phyloP scores from a whole-genome alignment of 2,888 invertebrate species.

The Temnothorax rugatulus region DNA sequence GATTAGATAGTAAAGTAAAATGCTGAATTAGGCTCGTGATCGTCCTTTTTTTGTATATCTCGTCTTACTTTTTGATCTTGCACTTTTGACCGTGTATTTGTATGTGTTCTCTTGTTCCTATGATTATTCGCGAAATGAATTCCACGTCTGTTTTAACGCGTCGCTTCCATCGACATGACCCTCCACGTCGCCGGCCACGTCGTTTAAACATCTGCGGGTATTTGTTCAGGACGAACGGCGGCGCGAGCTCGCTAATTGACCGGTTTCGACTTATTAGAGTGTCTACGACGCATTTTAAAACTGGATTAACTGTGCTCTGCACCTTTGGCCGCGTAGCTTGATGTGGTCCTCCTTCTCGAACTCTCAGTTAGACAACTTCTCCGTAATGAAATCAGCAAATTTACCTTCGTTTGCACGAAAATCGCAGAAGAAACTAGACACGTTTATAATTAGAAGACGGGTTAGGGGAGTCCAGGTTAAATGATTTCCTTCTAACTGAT shows the following conservation, averaged over 20 bases:
- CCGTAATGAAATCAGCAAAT: constrained; percentile 75
- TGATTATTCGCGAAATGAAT: constrained; percentile 44
- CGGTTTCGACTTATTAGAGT: constrained; percentile 83
- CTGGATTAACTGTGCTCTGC: constrained; percentile 68
- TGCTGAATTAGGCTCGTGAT: not conserved
- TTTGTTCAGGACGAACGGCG: constrained; percentile 81
- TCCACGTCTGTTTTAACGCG: constrained; percentile 32
- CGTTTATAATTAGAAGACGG: constrained; percentile 15
- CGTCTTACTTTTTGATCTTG: not conserved
- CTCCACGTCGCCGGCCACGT: constrained; percentile 65
- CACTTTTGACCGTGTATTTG: not conserved
- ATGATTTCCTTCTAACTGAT: not conserved
- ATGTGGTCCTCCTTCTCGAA: not conserved
- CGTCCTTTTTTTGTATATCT: not conserved
- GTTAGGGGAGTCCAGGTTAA: not conserved
- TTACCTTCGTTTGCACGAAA: constrained; percentile 64
- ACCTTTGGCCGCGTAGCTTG: not conserved
- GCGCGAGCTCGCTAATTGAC: constrained; percentile 81
- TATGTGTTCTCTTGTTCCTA: not conserved
- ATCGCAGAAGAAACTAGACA: constrained; percentile 7
- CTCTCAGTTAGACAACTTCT: constrained; percentile 43
- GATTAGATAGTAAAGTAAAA: not conserved
- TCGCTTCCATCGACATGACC: constrained; percentile 52
- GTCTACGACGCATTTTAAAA: constrained; percentile 77
- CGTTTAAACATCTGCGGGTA: constrained; percentile 83